phyloP scores from a whole-genome alignment of 1,140 invertebrate species.

The Coenobita brevimanus region DNA sequence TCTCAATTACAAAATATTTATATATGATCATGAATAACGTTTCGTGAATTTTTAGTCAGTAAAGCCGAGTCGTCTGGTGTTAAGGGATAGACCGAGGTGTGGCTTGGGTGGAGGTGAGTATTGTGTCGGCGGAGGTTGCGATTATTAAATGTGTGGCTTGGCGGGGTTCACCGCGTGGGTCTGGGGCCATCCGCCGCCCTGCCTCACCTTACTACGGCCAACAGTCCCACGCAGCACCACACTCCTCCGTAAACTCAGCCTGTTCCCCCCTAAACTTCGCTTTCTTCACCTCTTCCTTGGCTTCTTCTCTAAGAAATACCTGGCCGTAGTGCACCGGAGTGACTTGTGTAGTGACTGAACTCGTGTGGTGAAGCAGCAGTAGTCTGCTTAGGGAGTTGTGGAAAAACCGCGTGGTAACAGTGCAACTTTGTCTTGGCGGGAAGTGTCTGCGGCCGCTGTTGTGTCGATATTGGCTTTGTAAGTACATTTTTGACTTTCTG shows the following conservation, averaged over 20 bases:
- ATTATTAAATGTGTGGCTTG: constrained; percentile 37
- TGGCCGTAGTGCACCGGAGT: not conserved
- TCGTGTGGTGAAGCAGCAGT: not conserved
- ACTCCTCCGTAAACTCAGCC: constrained; percentile 44
- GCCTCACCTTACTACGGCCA: constrained; percentile 61
- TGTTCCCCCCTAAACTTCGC: constrained; percentile 10
- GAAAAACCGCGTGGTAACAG: constrained; percentile 30
- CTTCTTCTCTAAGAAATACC: constrained; percentile 6
- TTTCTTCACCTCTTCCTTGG: not conserved
- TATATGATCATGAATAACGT: not conserved
- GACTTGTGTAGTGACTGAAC: constrained; percentile 23
- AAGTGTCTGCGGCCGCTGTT: constrained; percentile 20
- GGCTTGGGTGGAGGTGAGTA: not conserved
- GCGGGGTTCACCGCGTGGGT: constrained; percentile 53
- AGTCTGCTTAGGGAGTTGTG: constrained; percentile 14
- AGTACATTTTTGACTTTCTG: constrained; percentile 10
- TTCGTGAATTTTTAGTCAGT: not conserved
- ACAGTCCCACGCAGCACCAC: constrained; percentile 58
- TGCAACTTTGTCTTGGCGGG: constrained; percentile 33
- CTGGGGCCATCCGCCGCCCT: constrained; percentile 50
- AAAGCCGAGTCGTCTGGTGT: not conserved
- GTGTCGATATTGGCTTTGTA: constrained; percentile 18
- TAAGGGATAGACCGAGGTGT: not conserved
- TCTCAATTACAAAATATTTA: constrained; percentile 45
- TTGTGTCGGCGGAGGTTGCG: not conserved